Conservation (phyloP, 1,140 invertebrate species). For the Carcinoscorpius rotundicauda region DNA sequence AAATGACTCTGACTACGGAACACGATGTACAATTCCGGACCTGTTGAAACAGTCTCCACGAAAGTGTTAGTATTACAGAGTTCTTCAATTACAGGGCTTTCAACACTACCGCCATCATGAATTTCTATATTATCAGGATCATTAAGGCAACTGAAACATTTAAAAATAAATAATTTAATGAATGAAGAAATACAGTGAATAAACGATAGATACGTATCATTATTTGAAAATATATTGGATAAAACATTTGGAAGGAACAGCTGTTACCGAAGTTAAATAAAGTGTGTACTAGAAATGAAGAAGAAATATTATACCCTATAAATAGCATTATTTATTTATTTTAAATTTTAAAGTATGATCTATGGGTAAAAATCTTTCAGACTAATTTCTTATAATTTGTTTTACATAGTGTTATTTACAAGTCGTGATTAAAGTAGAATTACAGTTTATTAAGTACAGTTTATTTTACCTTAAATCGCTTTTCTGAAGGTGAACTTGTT, state of each 20-base stretch:
- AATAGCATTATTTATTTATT: too few species aligned
- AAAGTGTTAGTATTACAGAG: constrained; percentile 62
- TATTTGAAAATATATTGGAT: too few species aligned
- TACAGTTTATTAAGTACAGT: too few species aligned
- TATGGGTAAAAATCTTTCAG: too few species aligned
- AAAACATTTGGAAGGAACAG: too few species aligned
- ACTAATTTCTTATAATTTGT: too few species aligned
- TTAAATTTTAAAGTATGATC: too few species aligned
- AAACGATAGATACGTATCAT: background rate
- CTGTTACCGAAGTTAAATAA: too few species aligned
- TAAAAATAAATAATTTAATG: constrained; percentile 16
- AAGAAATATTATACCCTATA: too few species aligned
- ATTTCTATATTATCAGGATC: constrained; percentile 65
- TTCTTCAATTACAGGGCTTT: constrained; percentile 54
- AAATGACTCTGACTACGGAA: constrained; percentile 65
- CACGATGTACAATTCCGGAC: constrained; percentile 59
- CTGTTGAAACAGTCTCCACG: constrained; percentile 64
- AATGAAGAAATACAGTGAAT: constrained; percentile 22
- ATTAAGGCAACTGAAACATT: constrained; percentile 50
- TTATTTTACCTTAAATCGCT: constrained; percentile 26
- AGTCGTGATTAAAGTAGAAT: too few species aligned
- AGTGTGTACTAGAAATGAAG: too few species aligned
- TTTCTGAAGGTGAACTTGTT: constrained; percentile 28
- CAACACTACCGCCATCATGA: constrained; percentile 51
- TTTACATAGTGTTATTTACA: too few species aligned